Base-by-base conservation (phyloP, 92 coral and sea anemone species). In the Desmophyllum pertusum region DNA sequence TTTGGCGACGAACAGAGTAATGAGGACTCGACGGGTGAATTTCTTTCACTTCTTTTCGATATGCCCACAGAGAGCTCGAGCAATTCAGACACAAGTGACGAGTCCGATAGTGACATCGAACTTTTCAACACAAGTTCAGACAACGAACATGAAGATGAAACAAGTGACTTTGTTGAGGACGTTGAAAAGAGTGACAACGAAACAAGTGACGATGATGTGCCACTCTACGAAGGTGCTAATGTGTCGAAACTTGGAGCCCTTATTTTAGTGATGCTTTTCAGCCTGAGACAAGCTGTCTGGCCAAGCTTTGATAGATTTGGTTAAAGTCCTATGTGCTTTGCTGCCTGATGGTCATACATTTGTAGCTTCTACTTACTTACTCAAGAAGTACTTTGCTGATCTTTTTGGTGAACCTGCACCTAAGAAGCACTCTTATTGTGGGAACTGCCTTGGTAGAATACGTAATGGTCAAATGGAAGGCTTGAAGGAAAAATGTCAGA, bases 381-480 rank as follows among this genome's bases (percentile, higher is more conserved):
- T 90, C 36, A 90, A 81, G 84, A 90, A 90, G 61, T 86, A 81
- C 80, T 90, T 86, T 70, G 73, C 85, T 70, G 84, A 81, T 82
- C 76, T 85, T 33, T 90, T 90, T 80, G 87, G 80, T 46, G 93
- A 90, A 63, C 87, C 93, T 37, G 35, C 75, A 13, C 93, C 90
- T 0, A 86, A 30, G 59, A 90, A 81, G 79, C 91, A 83, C 46
- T 53, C 73, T 53, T 86, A 90, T 77, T 86, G 88, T 73, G 73
- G 79, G 17, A 85, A 51, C 81, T 85, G 89, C 65, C 83, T 88
- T 43, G 91, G 87, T 40, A 59, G 64, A 61, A 87, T 81, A 23
- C 71, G 30, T 7, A 50, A 50, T 19, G 65, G 62, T 37, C 36
- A 83, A 23, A 42, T 79, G n/a, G 76, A 70, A 25, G 84, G 92